A percentile compares a stretch with the other conserved stretches of the same genome.
phyloP scores from a whole-genome alignment of 2,888 invertebrate genomes.

The Apamea epomidion region DNA sequence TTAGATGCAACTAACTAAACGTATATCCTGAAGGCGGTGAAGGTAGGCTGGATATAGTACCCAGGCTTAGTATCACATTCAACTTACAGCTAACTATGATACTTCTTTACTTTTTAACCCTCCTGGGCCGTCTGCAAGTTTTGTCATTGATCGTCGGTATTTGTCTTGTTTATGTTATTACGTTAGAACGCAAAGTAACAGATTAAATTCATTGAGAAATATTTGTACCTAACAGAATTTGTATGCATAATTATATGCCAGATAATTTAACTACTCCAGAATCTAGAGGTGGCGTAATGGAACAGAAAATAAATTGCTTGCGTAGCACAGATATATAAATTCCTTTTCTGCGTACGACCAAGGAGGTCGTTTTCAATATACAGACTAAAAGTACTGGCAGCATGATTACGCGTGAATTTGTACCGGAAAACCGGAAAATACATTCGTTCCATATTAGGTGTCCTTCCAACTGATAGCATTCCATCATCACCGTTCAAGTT shows the following conservation, averaged over 20 bases:
- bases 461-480: constrained; percentile 27
- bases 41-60: not conserved
- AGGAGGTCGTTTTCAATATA: not conserved
- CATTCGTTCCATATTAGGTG: constrained; percentile 9
- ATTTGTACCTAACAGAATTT: not conserved
- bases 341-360: not conserved
- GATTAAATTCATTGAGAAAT: not conserved
- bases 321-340: not conserved
- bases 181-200: too few relatives aligned
- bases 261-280: not conserved
- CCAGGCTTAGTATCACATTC: not conserved
- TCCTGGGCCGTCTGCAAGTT: not conserved
- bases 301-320: not conserved
- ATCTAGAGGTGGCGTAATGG: not conserved
- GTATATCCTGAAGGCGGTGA: not conserved
- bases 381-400: not conserved
- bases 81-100: not conserved
- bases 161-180: not conserved
- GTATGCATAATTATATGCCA: not conserved
- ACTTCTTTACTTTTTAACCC: not conserved
- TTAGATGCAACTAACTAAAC: not conserved
- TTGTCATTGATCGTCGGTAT: not conserved
- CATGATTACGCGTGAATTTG: not conserved
- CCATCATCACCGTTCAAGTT: constrained; percentile 3
- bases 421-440: not conserved